These are phyloP conservation scores for Sebastes elongatus DNA, from an alignment of 2,797 vertebrate genomes.

Conservation along the genomic window DNA sequence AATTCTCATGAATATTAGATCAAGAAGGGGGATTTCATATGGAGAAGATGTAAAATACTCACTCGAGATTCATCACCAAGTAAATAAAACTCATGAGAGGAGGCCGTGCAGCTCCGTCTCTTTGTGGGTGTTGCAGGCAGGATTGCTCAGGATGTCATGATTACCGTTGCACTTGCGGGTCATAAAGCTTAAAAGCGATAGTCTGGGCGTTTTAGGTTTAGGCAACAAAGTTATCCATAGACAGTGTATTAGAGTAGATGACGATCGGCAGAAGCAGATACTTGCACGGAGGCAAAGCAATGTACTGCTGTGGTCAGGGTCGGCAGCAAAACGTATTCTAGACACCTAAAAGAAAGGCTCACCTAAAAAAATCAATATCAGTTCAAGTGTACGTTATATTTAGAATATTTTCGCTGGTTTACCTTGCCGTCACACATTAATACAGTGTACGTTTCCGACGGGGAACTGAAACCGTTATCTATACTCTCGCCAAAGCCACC, in stretches of 20 bases:
- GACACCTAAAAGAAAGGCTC: not conserved
- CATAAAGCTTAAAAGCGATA: not conserved
- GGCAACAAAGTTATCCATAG: not conserved
- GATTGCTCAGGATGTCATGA: not conserved
- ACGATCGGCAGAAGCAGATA: no score
- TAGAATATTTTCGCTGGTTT: no score
- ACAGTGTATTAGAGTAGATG: fast-evolving
- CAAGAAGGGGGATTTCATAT: constrained; percentile 62
- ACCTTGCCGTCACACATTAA: no score
- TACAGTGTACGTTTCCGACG: no score
- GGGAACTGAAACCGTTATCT: no score
- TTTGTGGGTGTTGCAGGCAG: not conserved
- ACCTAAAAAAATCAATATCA: no score
- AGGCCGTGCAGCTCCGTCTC: constrained; percentile 12
- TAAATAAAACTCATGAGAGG: constrained; percentile 34
- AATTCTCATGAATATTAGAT: constrained; percentile 76
- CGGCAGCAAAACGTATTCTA: not conserved
- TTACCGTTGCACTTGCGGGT: not conserved
- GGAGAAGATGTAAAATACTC: constrained; percentile 57
- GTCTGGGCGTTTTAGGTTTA: not conserved
- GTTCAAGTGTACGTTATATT: no score
- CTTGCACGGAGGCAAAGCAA: no score
- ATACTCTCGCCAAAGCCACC: no score
- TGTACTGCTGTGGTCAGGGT: no score
- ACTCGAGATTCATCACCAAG: constrained; percentile 45